Conservation (phyloP, 1,140 invertebrate genomes). For the Tribolium madens region DNA sequence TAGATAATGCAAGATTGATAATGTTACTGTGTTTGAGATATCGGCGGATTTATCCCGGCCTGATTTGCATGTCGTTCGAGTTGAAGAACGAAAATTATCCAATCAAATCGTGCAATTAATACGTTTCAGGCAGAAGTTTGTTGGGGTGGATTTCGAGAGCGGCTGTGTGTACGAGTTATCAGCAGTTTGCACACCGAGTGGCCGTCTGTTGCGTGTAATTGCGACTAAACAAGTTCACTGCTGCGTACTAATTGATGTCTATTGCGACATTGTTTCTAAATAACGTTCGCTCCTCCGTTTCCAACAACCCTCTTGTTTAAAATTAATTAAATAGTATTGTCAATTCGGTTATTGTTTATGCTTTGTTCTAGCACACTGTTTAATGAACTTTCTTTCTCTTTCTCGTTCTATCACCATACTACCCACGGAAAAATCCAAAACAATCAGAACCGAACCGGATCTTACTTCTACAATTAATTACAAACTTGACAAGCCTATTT, state of each 20-base stretch:
- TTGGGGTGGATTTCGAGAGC: conserved; percentile 43
- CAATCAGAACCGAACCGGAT: not conserved
- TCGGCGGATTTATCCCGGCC: not conserved
- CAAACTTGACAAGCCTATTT: not conserved
- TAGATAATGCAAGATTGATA: conserved; percentile 56
- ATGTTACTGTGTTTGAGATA: conserved; percentile 24
- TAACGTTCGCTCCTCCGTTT: conserved; percentile 49
- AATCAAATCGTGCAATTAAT: conserved; percentile 38
- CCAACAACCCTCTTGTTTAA: conserved; percentile 53
- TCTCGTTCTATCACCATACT: conserved; percentile 17
- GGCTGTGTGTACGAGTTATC: conserved; percentile 58
- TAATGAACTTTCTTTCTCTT: conserved; percentile 47
- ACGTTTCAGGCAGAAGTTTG: conserved; percentile 16
- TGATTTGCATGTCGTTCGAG: conserved; percentile 12
- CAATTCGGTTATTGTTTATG: conserved; percentile 54
- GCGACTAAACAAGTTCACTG: conserved; percentile 66
- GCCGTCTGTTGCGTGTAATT: conserved; percentile 66
- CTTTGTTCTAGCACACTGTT: conserved; percentile 45
- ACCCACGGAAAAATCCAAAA: not conserved
- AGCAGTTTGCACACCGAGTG: conserved; percentile 61
- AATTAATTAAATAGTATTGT: conserved; percentile 64
- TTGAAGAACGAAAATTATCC: conserved; percentile 38
- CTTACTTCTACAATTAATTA: not conserved
- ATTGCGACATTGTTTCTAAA: conserved; percentile 65
- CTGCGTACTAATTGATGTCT: conserved; percentile 66